Percentiles rank a stretch among this genome's conserved stretches.
Evolutionary conservation across 2,888 invertebrate species (phyloP).

Genomic region (Mesorhabditis belari): DNA sequence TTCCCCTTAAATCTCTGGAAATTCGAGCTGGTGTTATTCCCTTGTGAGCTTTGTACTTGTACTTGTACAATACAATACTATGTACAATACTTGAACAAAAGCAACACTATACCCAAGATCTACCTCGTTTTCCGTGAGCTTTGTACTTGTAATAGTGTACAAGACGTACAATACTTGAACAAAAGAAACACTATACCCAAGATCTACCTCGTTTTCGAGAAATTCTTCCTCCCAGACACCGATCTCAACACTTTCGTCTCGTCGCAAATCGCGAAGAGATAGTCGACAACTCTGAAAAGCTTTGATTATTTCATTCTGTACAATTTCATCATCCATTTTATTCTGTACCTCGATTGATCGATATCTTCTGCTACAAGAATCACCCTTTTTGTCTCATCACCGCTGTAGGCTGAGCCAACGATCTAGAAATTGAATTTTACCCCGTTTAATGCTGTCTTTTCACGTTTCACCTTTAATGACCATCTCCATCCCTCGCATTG

Average conservation of each 20-base stretch:
- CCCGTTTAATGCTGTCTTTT: no score
- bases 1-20: no score
- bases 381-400: constrained; percentile 6
- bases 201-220: constrained; percentile 54
- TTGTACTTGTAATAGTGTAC: no score
- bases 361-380: constrained; percentile 38
- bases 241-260: constrained; percentile 54
- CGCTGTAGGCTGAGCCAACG: background rate
- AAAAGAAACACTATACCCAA: no score
- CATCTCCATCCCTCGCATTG: constrained; percentile 57
- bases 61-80: no score
- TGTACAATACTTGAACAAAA: no score
- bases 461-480: constrained; percentile 52
- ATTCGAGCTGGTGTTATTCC: no score
- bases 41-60: no score
- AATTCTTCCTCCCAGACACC: constrained; percentile 55
- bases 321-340: background rate
- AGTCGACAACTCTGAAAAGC: constrained; percentile 37
- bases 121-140: constrained; percentile 54
- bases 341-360: constrained; percentile 32
- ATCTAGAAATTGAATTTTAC: background rate
- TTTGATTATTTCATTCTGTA: background rate
- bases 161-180: no score
- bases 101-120: no score
- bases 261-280: constrained; percentile 51